Evolutionary conservation across 2,797 vertebrate species (phyloP), one percentile per base, ranked within the genome.

Genomic region (Microhierax caerulescens): DNA sequence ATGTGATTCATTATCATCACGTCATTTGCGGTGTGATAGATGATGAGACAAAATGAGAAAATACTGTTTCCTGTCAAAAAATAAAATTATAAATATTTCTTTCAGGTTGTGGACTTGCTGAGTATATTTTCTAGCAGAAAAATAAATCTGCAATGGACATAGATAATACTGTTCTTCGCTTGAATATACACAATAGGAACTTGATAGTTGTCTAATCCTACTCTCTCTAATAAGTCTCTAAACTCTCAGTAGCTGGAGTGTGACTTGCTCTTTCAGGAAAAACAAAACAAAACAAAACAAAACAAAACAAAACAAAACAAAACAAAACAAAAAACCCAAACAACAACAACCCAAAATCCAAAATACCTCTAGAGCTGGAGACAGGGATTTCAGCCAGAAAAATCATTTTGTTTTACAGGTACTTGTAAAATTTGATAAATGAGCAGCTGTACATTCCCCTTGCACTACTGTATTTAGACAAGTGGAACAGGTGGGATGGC

Each of bases 351-450:
- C 18, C 34, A 36, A 69, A 41, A 41, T 3, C 27, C 41, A 41
- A 18, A 41, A 41, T 16, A 45, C 22, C 12, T 67, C 1, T 24
- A 28, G 64, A 86, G 17, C 10, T 85, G 28, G 67, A 88, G 51
- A 76, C 11, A 51, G 16, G 23, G 30, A 82, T 90, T 96, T 76
- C 30, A 93, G 48, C 23, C 45, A 93, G 77, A 75, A 23, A 94
- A 96, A 86, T 87, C 25, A 82, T 85, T 97, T 93, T 95, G 37
- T 19, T 96, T 95, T 93, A 82, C 65, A 81, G 67, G 53, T 95
- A 70, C 81, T 84, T 89, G 63, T 72, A 93, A 91, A 88, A 88
- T 95, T 79, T 94, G 60, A 95, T 93, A 90, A 96, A 95, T 37
- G 34, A 91, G 7, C 68, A 93, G 51, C 39, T 93, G 47, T 79